Conservation (phyloP, 2,113 vertebrate species). For the Podocnemis expansa region DNA sequence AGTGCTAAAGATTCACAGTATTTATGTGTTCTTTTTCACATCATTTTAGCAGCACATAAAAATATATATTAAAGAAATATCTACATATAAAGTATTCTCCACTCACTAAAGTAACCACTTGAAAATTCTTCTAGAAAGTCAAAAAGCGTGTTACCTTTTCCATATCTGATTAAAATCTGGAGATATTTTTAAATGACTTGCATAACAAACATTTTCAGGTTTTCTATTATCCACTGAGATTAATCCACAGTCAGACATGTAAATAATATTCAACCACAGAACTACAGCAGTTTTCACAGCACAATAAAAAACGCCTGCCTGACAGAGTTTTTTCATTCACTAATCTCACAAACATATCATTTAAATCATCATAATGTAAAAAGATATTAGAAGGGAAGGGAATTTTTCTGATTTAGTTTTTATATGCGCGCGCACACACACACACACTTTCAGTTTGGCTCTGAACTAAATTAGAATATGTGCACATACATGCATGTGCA, state of each 20-base stretch:
- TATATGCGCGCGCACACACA: too few relatives aligned
- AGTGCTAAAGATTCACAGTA: not conserved
- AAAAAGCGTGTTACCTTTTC: slow-evolving; percentile 30
- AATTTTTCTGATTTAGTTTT: not conserved
- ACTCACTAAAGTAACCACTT: slow-evolving; percentile 31
- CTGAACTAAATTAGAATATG: not conserved
- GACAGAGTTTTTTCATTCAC: slow-evolving; percentile 30
- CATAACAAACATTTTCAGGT: slow-evolving; percentile 46
- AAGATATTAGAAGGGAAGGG: not conserved
- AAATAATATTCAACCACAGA: slow-evolving; percentile 19
- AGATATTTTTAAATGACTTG: slow-evolving; percentile 43
- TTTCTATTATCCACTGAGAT: slow-evolving; percentile 15
- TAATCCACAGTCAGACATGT: slow-evolving; percentile 29
- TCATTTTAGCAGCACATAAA: not conserved
- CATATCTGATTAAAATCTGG: slow-evolving; percentile 21
- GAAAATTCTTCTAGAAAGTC: slow-evolving; percentile 32
- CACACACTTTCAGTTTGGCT: slow-evolving; percentile 12
- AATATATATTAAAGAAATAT: slow-evolving; percentile 45
- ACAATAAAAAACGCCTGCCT: slow-evolving; percentile 22
- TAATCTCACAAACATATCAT: not conserved
- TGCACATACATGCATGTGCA: not conserved
- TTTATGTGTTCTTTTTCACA: slow-evolving; percentile 14
- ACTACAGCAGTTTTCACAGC: slow-evolving; percentile 43
- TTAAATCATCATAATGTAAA: slow-evolving; percentile 31
- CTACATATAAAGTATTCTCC: not conserved